phyloP scores from a whole-genome alignment of 1,140 invertebrate species.

The Lanistes nyassanus region DNA sequence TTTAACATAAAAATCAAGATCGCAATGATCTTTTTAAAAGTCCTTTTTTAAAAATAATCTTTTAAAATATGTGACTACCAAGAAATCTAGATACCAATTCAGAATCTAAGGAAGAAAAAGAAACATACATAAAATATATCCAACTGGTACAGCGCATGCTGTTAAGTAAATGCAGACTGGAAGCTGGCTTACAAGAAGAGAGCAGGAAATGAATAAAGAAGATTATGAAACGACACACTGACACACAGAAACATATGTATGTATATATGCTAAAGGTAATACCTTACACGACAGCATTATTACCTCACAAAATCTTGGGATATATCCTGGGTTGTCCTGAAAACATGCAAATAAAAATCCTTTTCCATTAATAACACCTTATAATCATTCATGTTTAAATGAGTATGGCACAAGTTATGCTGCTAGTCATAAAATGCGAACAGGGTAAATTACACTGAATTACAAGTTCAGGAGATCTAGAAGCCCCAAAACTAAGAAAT shows the following conservation, averaged over 20 bases:
- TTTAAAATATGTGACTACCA: no score
- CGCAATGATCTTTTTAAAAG: no score
- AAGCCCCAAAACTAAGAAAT: not conserved
- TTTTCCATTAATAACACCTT: not conserved
- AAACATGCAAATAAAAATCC: conserved; percentile 30
- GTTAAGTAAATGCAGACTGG: no score
- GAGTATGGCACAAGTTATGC: not conserved
- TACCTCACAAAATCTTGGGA: conserved; percentile 78
- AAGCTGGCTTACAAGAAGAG: no score
- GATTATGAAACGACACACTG: not conserved
- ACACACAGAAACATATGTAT: not conserved
- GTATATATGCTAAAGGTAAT: not conserved
- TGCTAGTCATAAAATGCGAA: not conserved
- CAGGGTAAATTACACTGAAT: not conserved
- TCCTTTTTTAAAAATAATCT: no score
- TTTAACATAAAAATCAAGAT: conserved; percentile 12
- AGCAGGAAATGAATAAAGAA: no score
- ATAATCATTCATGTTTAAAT: not conserved
- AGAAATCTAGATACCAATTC: no score
- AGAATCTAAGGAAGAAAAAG: no score
- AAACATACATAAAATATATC: no score
- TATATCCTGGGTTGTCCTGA: conserved; percentile 84
- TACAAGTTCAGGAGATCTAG: not conserved
- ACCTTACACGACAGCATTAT: conserved; percentile 18
- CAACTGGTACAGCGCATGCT: no score